These are phyloP conservation scores for Lonchura striata DNA, from an alignment of 2,113 vertebrate species.

Conservation along the genomic window DNA sequence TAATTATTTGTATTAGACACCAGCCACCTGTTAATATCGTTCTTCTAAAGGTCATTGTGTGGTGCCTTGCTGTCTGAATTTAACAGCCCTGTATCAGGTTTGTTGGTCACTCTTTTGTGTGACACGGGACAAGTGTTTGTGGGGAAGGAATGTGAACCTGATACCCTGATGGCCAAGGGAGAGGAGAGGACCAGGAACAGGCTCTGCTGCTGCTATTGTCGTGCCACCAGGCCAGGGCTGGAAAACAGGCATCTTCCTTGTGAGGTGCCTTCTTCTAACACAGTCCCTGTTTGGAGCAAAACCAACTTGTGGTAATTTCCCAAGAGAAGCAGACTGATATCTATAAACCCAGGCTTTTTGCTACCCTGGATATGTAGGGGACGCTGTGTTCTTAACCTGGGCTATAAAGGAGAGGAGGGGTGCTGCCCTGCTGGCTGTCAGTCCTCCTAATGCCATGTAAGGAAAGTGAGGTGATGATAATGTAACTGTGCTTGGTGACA, in stretches of 20 bases:
- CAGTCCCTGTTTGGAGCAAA: neutral
- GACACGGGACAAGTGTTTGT: constrained; percentile 69
- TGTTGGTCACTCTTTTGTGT: constrained; percentile 70
- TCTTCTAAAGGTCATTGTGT: constrained; percentile 83
- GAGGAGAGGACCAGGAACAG: neutral
- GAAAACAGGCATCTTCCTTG: neutral
- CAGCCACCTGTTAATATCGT: constrained; percentile 89
- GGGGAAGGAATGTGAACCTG: constrained; percentile 68
- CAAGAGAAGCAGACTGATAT: neutral
- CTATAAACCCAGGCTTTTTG: neutral
- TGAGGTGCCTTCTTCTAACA: neutral
- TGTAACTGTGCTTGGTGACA: constrained; percentile 1
- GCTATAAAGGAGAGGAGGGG: neutral
- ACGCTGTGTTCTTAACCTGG: neutral
- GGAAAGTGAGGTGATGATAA: neutral
- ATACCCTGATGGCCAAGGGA: neutral
- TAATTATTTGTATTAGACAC: constrained; percentile 75
- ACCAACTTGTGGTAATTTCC: neutral
- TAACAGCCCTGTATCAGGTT: constrained; percentile 69
- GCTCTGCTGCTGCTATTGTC: constrained; percentile 7
- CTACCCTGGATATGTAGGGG: neutral
- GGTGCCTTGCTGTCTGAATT: constrained; percentile 75
- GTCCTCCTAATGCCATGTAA: neutral
- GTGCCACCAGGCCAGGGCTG: neutral
- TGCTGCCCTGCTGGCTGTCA: neutral